Percentiles rank a stretch among this genome's conserved stretches.
Evolutionary conservation across 2,113 vertebrate species (phyloP).

Genomic region (Hemibagrus wyckioides): DNA sequence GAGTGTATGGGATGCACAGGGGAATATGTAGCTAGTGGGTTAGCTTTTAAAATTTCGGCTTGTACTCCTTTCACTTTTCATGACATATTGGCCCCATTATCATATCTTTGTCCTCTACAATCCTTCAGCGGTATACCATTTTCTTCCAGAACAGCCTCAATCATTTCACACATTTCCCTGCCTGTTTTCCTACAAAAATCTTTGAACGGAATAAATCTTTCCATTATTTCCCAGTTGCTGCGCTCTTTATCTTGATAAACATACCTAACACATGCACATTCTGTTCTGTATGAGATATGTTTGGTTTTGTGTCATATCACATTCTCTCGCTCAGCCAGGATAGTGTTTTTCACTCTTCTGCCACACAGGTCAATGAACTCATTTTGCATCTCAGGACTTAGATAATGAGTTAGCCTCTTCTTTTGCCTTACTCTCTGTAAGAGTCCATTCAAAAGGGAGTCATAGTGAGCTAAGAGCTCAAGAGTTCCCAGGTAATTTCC

Average conservation of each 20-base stretch:
- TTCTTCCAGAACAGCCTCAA: not conserved
- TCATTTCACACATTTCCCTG: not conserved
- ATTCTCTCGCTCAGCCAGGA: slow-evolving; percentile 2
- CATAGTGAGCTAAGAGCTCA: slow-evolving; percentile 40
- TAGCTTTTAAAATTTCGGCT: too few species aligned
- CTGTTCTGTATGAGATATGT: too few species aligned
- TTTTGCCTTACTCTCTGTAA: slow-evolving; percentile 47
- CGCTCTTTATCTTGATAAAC: too few species aligned
- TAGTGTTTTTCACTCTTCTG: slow-evolving; percentile 32
- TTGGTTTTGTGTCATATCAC: not conserved
- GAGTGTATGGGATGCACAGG: slow-evolving; percentile 41
- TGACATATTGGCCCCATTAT: not conserved
- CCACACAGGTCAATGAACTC: slow-evolving; percentile 44
- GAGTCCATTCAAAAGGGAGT: slow-evolving; percentile 40
- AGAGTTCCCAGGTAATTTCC: not conserved
- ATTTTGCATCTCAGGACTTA: slow-evolving; percentile 33
- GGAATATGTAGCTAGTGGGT: slow-evolving; percentile 7
- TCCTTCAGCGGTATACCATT: not conserved
- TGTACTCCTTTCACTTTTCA: not conserved
- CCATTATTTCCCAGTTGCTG: too few species aligned
- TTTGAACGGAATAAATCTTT: too few species aligned
- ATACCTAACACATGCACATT: too few species aligned
- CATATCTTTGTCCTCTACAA: not conserved
- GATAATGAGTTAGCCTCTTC: slow-evolving; percentile 38
- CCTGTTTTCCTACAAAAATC: too few species aligned